These are phyloP conservation scores for Clamator glandarius DNA, from an alignment of 2,797 vertebrate species.

Conservation along the genomic window DNA sequence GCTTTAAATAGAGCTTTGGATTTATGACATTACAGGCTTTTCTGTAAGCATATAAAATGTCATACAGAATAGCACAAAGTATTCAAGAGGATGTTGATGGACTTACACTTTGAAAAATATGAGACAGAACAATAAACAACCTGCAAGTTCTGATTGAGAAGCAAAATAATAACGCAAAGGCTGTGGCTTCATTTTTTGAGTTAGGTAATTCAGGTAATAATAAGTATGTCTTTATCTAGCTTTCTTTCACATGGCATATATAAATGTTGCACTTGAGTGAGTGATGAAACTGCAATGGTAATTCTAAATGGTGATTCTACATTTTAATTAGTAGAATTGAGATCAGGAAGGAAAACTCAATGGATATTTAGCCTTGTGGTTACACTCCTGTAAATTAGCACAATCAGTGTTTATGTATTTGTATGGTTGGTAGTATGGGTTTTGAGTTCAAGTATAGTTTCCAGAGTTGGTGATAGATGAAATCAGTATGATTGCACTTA, in stretches of 20 bases:
- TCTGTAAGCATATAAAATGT: neutral
- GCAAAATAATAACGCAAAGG: neutral
- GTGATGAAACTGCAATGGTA: neutral
- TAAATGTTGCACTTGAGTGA: neutral
- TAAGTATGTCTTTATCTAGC: neutral
- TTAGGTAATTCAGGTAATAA: neutral
- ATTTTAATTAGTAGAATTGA: conserved; percentile 11
- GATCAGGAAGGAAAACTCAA: conserved; percentile 12
- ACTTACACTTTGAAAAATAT: neutral
- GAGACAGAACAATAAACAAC: neutral
- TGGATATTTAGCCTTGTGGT: neutral
- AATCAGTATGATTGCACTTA: neutral
- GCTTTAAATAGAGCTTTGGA: conserved; percentile 8
- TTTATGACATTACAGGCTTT: neutral
- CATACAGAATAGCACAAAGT: neutral
- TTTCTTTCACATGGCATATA: neutral
- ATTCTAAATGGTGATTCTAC: neutral
- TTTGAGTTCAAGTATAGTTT: conserved; percentile 33
- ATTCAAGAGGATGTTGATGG: neutral
- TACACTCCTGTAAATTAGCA: neutral
- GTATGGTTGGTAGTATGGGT: neutral
- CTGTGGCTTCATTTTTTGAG: neutral
- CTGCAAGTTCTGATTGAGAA: neutral
- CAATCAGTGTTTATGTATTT: neutral
- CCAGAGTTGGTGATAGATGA: neutral